These are phyloP conservation scores for Aphis gossypii DNA, from an alignment of 1,140 invertebrate species.

Conservation along the genomic window DNA sequence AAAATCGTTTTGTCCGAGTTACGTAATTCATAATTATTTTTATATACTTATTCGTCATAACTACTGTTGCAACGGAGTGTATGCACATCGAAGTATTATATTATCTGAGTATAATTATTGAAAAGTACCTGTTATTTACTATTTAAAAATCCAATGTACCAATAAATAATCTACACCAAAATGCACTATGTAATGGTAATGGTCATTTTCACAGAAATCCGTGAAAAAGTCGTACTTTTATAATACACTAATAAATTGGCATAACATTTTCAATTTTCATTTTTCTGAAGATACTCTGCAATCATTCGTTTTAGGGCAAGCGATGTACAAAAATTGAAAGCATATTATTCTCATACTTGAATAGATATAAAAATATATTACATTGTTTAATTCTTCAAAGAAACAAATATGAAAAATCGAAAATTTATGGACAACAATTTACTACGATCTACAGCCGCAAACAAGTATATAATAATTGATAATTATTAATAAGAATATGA, in stretches of 20 bases:
- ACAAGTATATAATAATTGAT: too few species aligned
- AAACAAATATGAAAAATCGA: background rate
- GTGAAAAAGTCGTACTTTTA: background rate
- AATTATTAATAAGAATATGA: too few species aligned
- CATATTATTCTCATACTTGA: too few species aligned
- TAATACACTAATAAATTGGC: too few species aligned
- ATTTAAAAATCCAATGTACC: background rate
- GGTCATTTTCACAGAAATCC: background rate
- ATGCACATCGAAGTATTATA: background rate
- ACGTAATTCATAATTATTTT: background rate
- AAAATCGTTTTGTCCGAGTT: constrained; percentile 28
- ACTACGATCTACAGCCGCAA: too few species aligned
- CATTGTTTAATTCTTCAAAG: background rate
- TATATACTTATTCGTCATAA: background rate
- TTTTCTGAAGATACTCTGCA: background rate
- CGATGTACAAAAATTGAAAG: background rate
- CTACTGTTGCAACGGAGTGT: background rate
- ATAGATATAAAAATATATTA: too few species aligned
- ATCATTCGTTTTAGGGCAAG: background rate
- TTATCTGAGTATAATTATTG: background rate
- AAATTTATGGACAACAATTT: background rate
- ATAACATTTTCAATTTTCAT: too few species aligned
- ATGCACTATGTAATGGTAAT: background rate
- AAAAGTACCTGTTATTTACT: background rate
- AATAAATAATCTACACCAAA: background rate